phyloP scores from a whole-genome alignment of 2,888 invertebrate species.

The Bembecia ichneumoniformis region DNA sequence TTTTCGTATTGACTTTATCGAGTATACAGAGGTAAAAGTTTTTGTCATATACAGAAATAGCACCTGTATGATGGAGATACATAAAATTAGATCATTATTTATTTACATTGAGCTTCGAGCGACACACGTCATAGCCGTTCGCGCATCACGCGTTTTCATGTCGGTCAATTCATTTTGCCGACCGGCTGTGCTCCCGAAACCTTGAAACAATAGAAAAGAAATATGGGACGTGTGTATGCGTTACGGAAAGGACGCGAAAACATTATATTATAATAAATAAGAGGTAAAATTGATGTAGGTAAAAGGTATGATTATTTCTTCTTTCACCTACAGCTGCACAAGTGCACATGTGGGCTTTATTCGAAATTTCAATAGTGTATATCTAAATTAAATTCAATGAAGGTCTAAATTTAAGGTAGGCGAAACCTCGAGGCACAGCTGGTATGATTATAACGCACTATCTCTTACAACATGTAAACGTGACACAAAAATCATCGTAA shows the following conservation, averaged over 20 bases:
- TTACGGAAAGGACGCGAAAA: conserved; percentile 6
- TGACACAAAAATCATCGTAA: no score
- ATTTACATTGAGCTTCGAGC: conserved; percentile 52
- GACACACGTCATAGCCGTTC: conserved; percentile 28
- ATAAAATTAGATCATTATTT: conserved; percentile 70
- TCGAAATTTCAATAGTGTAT: no score
- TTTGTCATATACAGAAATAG: conserved; percentile 54
- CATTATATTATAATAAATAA: no score
- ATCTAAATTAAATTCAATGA: no score
- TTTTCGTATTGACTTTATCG: conserved; percentile 7
- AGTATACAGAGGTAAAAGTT: conserved; percentile 9
- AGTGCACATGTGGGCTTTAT: background rate
- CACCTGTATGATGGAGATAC: conserved; percentile 31
- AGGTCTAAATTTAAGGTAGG: no score
- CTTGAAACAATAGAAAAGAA: conserved; percentile 40
- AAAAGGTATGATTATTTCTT: no score
- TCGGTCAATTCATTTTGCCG: conserved; percentile 27
- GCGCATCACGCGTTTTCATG: conserved; percentile 33
- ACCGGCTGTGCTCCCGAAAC: conserved; percentile 34
- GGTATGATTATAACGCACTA: no score
- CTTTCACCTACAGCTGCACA: background rate
- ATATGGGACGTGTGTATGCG: conserved; percentile 2
- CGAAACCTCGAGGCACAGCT: no score
- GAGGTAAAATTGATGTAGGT: no score
- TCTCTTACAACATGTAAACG: no score